Evolutionary conservation across 2,797 vertebrate species (phyloP).

Genomic region (Danio tinwini): DNA sequence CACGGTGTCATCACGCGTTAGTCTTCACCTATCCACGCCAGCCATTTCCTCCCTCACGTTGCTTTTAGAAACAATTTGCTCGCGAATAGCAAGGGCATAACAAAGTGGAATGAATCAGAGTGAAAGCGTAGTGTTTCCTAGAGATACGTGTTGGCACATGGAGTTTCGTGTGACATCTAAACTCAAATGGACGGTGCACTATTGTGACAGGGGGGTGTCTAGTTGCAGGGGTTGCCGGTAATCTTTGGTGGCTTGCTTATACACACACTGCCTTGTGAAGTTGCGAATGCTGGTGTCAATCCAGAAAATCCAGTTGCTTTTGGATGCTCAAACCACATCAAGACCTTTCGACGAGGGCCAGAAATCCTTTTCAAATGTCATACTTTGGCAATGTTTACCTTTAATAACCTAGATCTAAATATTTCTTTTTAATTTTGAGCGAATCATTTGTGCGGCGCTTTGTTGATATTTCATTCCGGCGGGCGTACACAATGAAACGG

Average conservation of each 20-base stretch:
- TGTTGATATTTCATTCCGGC: conserved; percentile 67
- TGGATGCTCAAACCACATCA: conserved; percentile 52
- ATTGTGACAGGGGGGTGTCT: conserved; percentile 26
- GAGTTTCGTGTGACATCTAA: conserved; percentile 14
- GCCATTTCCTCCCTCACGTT: conserved; percentile 45
- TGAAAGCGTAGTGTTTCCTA: conserved; percentile 51
- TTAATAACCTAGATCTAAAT: conserved; percentile 63
- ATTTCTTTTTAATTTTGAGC: conserved; percentile 71
- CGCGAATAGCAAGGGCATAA: conserved; percentile 47
- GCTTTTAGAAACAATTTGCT: conserved; percentile 59
- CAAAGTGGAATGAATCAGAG: conserved; percentile 56
- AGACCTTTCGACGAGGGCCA: conserved; percentile 36
- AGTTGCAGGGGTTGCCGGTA: conserved; percentile 58
- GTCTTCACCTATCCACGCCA: conserved; percentile 62
- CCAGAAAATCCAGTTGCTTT: conserved; percentile 57
- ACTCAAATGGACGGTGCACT: conserved; percentile 20
- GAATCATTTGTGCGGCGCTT: conserved; percentile 63
- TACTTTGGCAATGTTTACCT: conserved; percentile 61
- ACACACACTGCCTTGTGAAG: conserved; percentile 52
- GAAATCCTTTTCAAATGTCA: conserved; percentile 62
- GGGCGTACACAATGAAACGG: conserved; percentile 63
- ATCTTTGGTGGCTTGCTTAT: conserved; percentile 56
- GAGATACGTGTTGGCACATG: conserved; percentile 28
- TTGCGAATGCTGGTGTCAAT: conserved; percentile 51
- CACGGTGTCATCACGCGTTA: conserved; percentile 64